Percentiles rank a stretch among this genome's conserved stretches.
phyloP scores from a whole-genome alignment of 2,888 invertebrate species.

The Limnephilus lunatus region DNA sequence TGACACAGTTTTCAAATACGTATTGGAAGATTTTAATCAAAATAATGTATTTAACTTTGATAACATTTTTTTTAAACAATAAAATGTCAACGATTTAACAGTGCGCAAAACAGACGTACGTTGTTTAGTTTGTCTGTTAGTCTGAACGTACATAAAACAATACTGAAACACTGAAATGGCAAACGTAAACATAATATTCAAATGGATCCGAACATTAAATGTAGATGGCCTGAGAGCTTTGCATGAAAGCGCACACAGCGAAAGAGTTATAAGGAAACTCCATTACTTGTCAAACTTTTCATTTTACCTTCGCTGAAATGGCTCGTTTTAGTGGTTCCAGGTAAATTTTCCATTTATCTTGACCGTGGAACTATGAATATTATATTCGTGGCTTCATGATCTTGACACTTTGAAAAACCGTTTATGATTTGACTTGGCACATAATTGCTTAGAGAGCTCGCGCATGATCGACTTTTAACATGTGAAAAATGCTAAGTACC shows the following conservation, averaged over 20 bases:
- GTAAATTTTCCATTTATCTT: background rate
- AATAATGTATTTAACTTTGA: no score
- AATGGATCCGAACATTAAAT: background rate
- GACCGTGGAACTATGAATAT: background rate
- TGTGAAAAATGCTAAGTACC: background rate
- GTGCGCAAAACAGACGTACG: background rate
- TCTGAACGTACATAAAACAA: background rate
- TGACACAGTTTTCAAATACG: no score
- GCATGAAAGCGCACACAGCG: slow-evolving; percentile 5
- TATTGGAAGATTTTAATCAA: no score
- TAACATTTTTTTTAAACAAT: no score
- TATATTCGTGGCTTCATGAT: background rate
- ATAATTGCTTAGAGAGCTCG: background rate
- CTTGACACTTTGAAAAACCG: background rate
- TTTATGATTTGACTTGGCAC: background rate
- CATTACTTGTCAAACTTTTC: background rate
- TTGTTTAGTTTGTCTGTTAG: no score
- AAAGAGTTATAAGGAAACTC: slow-evolving; percentile 23
- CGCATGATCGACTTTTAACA: background rate
- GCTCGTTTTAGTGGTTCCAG: background rate
- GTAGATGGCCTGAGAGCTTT: slow-evolving; percentile 25
- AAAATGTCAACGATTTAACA: background rate
- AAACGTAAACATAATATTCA: slow-evolving; percentile 20
- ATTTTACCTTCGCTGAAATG: background rate
- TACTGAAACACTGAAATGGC: background rate